Percentiles rank a stretch among this genome's conserved stretches.
Evolutionary conservation across 1,140 invertebrate species (phyloP).

Genomic region (Conus betulinus): DNA sequence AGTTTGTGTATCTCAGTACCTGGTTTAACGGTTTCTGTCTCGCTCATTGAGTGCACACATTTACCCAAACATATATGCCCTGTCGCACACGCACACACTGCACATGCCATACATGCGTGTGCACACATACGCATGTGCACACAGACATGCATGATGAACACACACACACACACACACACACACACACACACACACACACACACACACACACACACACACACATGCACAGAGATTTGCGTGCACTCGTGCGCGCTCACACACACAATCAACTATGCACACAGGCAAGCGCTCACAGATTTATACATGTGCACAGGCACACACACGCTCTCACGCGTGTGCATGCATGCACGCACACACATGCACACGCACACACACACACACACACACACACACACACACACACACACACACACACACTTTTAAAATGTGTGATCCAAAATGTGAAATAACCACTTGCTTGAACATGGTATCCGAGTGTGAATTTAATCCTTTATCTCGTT

Average conservation of each 20-base stretch:
- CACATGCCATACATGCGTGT: too few relatives aligned
- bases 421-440: too few relatives aligned
- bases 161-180: background rate
- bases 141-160: background rate
- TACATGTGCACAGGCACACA: background rate
- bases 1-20: too few relatives aligned
- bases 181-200: background rate
- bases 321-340: background rate
- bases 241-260: background rate
- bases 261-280: background rate
- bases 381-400: slow-evolving; percentile 9
- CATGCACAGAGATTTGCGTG: background rate
- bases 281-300: background rate
- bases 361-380: background rate
- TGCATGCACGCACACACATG: background rate
- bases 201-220: background rate
- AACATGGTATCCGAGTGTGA: too few relatives aligned
- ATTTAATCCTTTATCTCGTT: too few relatives aligned
- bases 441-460: too few relatives aligned
- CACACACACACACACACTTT: background rate
- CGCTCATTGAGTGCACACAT: too few relatives aligned
- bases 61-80: too few relatives aligned
- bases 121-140: background rate
- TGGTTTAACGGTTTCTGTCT: too few relatives aligned
- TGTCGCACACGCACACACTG: too few relatives aligned